Base-by-base conservation (phyloP, 1,140 invertebrate species). In the Dendrolimus kikuchii region DNA sequence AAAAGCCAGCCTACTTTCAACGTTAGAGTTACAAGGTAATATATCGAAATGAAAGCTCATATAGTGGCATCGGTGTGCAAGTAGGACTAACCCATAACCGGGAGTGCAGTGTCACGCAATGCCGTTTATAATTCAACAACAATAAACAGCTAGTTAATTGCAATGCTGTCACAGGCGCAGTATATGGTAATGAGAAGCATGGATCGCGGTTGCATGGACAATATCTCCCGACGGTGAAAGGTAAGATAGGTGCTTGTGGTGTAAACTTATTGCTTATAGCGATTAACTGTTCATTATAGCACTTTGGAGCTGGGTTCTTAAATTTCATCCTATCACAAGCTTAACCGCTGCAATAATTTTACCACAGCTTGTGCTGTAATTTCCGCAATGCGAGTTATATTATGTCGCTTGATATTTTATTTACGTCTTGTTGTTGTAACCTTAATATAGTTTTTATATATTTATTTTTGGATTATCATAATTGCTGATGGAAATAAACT, bases 91-190 rank as follows among this genome's bases (percentile, higher is more conserved):
- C 49, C 54, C 59, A 59, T 67, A 63, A 60, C 73, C 77, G 68
- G 77, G 72, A 81, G 80, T 83, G 74, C 23, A 23, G 77, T 80
- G 77, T 68, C 66, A 72, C 69, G 71, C 70, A 64, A 78, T 70
- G 74, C 74, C 71, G 73, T 76, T 81, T 81, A 81, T 81, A 81
- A 85, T 82, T 81, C 79, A 81, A 75, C 80, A 85, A 85, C 80
- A 85, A 85, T 86, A 86, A 81, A 79, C 82, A 77, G 75, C 81
- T 83, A 83, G 80, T 86, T 86, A 86, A 86, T 86, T 86, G 82
- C 81, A 72, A 67, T 71, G 74, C 79, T 82, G 81, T 83, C 81
- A 83, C 80, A 71, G 80, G 68, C 78, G 66, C 74, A 81, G 77
- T 85, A 77, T 85, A 85, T 85, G 81, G 81, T 85, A 85, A 85